Evolutionary conservation across 2,888 invertebrate genomes (phyloP).

Genomic region (Alcis repandata): DNA sequence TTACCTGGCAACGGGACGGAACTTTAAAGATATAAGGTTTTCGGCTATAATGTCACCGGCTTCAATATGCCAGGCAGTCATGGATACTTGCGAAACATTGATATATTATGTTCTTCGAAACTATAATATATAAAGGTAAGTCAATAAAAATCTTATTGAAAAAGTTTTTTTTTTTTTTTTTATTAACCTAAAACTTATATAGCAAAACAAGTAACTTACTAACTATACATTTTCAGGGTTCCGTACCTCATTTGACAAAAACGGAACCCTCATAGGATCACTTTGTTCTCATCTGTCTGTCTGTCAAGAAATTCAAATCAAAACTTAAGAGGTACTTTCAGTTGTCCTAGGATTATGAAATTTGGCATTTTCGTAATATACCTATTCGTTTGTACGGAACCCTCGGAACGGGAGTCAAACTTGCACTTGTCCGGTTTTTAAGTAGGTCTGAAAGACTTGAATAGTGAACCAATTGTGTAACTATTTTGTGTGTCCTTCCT

Average conservation of each 20-base stretch:
- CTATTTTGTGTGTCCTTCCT: constrained; percentile 30
- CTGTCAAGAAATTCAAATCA: constrained; percentile 11
- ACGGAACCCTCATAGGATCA: constrained; percentile 11
- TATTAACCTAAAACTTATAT: constrained; percentile 20
- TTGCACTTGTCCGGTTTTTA: constrained; percentile 17
- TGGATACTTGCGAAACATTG: constrained; percentile 25
- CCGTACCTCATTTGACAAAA: too few relatives aligned
- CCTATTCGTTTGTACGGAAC: constrained; percentile 16
- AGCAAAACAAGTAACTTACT: constrained; percentile 15
- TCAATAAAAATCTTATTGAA: constrained; percentile 3
- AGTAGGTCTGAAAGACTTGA: constrained; percentile 16
- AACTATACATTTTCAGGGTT: constrained; percentile 6
- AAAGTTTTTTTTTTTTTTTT: constrained; percentile 1
- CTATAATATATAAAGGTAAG: constrained; percentile 19
- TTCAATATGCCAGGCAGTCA: constrained; percentile 22
- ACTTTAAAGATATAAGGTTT: constrained; percentile 30
- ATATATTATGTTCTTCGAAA: constrained; percentile 12
- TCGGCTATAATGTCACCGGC: constrained; percentile 27
- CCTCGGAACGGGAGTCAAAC: constrained; percentile 14
- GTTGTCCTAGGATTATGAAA: constrained; percentile 13
- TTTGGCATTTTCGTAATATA: constrained; percentile 18
- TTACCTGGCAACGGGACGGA: not conserved
- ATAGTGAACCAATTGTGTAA: constrained; percentile 28
- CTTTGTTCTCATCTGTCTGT: constrained; percentile 11
- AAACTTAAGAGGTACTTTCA: constrained; percentile 10